phyloP scores from a whole-genome alignment of 2,113 vertebrate genomes.

The Epinephelus fuscoguttatus region DNA sequence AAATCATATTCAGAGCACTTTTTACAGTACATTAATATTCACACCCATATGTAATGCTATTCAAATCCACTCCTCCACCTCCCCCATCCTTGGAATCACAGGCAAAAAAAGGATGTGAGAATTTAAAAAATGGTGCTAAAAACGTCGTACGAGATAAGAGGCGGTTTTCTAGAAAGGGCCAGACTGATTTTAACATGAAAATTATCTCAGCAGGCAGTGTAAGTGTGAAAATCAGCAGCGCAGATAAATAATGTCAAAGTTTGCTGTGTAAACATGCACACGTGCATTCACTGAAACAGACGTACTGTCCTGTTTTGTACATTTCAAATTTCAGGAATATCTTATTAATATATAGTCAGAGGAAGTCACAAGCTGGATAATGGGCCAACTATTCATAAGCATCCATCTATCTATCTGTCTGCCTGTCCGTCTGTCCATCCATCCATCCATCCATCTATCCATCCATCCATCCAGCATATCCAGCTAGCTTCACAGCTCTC shows the following conservation, averaged over 20 bases:
- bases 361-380: not conserved
- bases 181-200: conserved; percentile 15
- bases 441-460: too few species aligned
- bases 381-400: not conserved
- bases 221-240: conserved; percentile 24
- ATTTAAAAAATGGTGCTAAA: conserved; percentile 29
- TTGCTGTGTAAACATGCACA: conserved; percentile 23
- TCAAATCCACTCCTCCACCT: conserved; percentile 16
- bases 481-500: not conserved
- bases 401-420: not conserved
- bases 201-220: not conserved
- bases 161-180: not conserved
- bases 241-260: conserved; percentile 33
- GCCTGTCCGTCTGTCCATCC: too few species aligned
- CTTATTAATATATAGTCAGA: not conserved
- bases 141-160: conserved; percentile 12
- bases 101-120: conserved; percentile 13
- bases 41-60: conserved; percentile 46
- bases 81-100: conserved; percentile 1
- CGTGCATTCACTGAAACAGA: conserved; percentile 25
- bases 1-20: conserved; percentile 38
- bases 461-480: not conserved
- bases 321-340: conserved; percentile 24
- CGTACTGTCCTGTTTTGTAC: not conserved
- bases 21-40: conserved; percentile 49